Evolutionary conservation across 2,797 vertebrate genomes (phyloP).

Genomic region (Chelon auratus): DNA sequence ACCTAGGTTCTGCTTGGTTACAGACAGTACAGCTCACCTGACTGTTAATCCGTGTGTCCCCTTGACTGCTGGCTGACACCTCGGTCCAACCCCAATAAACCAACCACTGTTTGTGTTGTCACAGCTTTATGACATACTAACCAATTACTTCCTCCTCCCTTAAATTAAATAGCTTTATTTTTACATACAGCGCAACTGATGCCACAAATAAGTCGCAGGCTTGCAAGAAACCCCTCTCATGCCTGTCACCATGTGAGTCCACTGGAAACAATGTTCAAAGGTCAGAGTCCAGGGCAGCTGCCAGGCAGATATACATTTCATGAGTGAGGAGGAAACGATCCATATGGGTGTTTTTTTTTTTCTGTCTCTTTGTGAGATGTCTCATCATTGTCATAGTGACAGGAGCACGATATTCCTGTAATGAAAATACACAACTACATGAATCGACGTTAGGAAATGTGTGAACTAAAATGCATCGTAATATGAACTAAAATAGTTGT

Average conservation of each 20-base stretch:
- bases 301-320: conserved; percentile 38
- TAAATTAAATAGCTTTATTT: conserved; percentile 24
- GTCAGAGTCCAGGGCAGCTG: conserved; percentile 56
- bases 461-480: too few species aligned
- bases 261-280: conserved; percentile 65
- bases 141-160: too few species aligned
- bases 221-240: conserved; percentile 14
- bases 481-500: too few species aligned
- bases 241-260: conserved; percentile 47
- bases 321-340: conserved; percentile 19
- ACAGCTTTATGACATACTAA: too few species aligned
- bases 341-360: conserved; percentile 14
- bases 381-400: background rate
- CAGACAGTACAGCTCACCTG: too few species aligned
- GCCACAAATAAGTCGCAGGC: conserved; percentile 14
- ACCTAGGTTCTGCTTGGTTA: too few species aligned
- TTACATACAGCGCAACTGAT: conserved; percentile 10
- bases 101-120: background rate
- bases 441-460: too few species aligned
- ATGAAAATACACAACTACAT: too few species aligned
- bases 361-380: conserved; percentile 10
- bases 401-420: too few species aligned
- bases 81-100: too few species aligned
- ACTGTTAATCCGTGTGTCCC: too few species aligned
- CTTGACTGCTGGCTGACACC: too few species aligned